A percentile compares a stretch with the other conserved stretches of the same genome.
Evolutionary conservation across 1,140 invertebrate genomes (phyloP).

Genomic region (Drosophila repleta): DNA sequence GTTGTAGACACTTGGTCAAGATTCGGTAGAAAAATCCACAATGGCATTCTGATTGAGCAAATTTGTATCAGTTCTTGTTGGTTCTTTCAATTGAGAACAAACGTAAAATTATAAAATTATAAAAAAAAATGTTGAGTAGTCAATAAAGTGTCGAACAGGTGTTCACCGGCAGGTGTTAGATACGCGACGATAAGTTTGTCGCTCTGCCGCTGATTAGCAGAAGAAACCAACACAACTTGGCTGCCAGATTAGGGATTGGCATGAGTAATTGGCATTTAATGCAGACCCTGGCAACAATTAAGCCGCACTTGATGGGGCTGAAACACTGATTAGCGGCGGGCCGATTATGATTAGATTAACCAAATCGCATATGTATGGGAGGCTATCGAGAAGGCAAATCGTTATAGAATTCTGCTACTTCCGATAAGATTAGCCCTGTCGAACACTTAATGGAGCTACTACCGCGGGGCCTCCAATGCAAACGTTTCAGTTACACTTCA

Average conservation of each 20-base stretch:
- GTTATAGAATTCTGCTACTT: constrained; percentile 36
- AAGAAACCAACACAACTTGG: not conserved
- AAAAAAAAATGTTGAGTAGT: constrained; percentile 64
- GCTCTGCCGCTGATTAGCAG: constrained; percentile 32
- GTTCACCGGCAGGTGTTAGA: constrained; percentile 64
- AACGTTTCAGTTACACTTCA: constrained; percentile 35
- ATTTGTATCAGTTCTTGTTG: not conserved
- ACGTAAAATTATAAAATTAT: constrained; percentile 26
- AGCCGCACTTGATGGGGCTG: constrained; percentile 15
- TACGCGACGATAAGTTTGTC: constrained; percentile 50
- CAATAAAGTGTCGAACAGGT: constrained; percentile 64
- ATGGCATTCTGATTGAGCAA: no score
- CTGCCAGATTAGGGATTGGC: constrained; percentile 19
- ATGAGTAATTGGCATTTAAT: constrained; percentile 41
- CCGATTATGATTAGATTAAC: not conserved
- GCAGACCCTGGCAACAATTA: constrained; percentile 49
- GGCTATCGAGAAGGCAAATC: constrained; percentile 13
- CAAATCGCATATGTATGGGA: no score
- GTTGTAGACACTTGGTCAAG: no score
- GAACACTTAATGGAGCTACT: constrained; percentile 43
- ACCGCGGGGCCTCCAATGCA: constrained; percentile 22
- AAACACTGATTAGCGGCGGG: not conserved
- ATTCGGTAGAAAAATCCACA: not conserved
- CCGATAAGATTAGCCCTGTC: constrained; percentile 70
- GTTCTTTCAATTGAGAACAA: not conserved